phyloP scores from a whole-genome alignment of 2,888 invertebrate species.

The Silvanus unidentatus region DNA sequence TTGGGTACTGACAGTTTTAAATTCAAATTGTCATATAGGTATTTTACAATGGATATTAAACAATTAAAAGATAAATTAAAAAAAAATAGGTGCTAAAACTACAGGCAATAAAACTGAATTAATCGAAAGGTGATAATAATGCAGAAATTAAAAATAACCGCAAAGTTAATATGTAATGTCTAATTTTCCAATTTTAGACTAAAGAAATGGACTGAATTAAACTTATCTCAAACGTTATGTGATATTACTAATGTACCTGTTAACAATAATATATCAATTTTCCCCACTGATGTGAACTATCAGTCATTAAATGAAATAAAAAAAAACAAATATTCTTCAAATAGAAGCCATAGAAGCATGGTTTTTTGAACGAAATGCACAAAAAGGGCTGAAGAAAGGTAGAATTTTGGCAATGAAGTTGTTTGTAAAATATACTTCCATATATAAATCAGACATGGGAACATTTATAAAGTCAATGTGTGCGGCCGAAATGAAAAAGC shows the following conservation, averaged over 20 bases:
- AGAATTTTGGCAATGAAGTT: not conserved
- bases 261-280: not conserved
- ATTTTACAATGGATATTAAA: too few species aligned
- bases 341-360: not conserved
- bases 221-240: too few species aligned
- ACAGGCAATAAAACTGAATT: not conserved
- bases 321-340: not conserved
- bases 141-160: not conserved
- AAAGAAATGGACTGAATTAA: too few species aligned
- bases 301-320: not conserved
- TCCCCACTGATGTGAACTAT: not conserved
- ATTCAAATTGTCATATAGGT: too few species aligned
- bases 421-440: too few species aligned
- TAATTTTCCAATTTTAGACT: too few species aligned
- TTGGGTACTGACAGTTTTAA: too few species aligned
- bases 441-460: not conserved
- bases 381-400: constrained; percentile 1
- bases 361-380: constrained; percentile 1
- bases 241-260: too few species aligned
- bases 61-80: too few species aligned
- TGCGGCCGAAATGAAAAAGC: constrained; percentile 6
- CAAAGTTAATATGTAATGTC: too few species aligned
- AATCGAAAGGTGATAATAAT: not conserved
- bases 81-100: not conserved
- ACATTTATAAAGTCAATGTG: constrained; percentile 5